Evolutionary conservation across 2,888 invertebrate species (phyloP), one percentile per base, ranked within the genome.

Genomic region (Crematogaster levior): DNA sequence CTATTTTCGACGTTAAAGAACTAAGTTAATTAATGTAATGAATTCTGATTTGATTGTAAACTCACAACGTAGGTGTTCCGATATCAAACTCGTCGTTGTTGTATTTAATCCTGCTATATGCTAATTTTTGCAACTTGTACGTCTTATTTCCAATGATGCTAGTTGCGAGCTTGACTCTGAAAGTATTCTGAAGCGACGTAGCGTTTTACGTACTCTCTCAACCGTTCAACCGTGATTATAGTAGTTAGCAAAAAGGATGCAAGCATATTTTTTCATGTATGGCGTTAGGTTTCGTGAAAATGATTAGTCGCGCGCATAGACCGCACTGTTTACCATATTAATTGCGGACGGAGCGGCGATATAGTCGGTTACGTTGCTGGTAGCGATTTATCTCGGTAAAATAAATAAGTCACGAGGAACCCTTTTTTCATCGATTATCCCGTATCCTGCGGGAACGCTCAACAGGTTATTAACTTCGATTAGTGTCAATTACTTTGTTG

Each of bases 401-500:
- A 80, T 82, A 82, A 82, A 79, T 80, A 80, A 80, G 46, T 46
- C 34, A 18, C 21, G 77, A 37, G 34, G 1, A 27, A 37, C n/a
- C 6, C 21, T 61, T 61, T 75, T 84, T 87, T 86, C 82, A 74
- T 53, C 66, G 65, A 85, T 82, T 48, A 85, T n/a, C 37, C 48
- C 7, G 65, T 73, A 88, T 73, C 82, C 66, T 58, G 30, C 83
- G 61, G 72, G 73, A 73, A 68, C 60, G 56, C 40, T 63, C 68
- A 74, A 81, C 88, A 82, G 77, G 82, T 86, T 89, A 88, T 89
- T 89, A 88, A 66, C 79, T 82, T 84, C 89, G 82, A 87, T 88
- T 85, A 85, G 87, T 66, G 88, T 70, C 88, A 87, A 89, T 88
- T 88, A 88, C 82, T 88, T 84, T 72, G 83, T 83, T 83, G 84